These are phyloP conservation scores for Colostygia pectinataria DNA, from an alignment of 2,888 invertebrate species.

Conservation along the genomic window DNA sequence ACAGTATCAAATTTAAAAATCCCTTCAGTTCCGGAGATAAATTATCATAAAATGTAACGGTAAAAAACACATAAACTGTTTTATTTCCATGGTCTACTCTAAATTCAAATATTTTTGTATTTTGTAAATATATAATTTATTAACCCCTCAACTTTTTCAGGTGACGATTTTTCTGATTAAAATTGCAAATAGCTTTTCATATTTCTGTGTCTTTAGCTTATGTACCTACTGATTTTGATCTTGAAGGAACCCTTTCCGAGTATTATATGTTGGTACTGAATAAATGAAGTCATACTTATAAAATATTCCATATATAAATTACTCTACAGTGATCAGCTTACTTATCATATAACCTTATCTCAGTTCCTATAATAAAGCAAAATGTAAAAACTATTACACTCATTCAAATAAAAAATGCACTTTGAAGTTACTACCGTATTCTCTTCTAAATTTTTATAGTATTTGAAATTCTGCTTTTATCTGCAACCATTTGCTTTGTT, in stretches of 20 bases:
- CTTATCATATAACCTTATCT: neutral
- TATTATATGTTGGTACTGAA: neutral
- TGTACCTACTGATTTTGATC: constrained; percentile 61
- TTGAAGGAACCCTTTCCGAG: constrained; percentile 62
- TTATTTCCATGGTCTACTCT: constrained; percentile 9
- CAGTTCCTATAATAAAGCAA: too few species aligned
- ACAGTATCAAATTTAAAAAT: constrained; percentile 48
- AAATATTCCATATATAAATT: neutral
- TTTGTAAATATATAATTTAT: constrained; percentile 38
- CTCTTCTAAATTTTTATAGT: too few species aligned
- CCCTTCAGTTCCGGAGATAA: constrained; percentile 63
- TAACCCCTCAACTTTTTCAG: constrained; percentile 66
- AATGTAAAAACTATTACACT: too few species aligned
- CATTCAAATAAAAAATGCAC: too few species aligned
- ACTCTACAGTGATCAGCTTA: neutral
- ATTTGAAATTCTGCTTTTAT: too few species aligned
- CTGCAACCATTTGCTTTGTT: constrained; percentile 12
- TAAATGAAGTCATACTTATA: neutral
- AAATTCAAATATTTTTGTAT: constrained; percentile 32
- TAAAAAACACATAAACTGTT: constrained; percentile 7
- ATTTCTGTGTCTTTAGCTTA: constrained; percentile 73
- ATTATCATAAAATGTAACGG: constrained; percentile 11
- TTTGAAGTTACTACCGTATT: too few species aligned
- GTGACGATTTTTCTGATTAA: constrained; percentile 57
- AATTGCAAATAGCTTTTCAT: constrained; percentile 62